Percentiles rank a stretch among this genome's conserved stretches.
phyloP scores from a whole-genome alignment of 1,140 invertebrate genomes.

The Steinernema khuongi region DNA sequence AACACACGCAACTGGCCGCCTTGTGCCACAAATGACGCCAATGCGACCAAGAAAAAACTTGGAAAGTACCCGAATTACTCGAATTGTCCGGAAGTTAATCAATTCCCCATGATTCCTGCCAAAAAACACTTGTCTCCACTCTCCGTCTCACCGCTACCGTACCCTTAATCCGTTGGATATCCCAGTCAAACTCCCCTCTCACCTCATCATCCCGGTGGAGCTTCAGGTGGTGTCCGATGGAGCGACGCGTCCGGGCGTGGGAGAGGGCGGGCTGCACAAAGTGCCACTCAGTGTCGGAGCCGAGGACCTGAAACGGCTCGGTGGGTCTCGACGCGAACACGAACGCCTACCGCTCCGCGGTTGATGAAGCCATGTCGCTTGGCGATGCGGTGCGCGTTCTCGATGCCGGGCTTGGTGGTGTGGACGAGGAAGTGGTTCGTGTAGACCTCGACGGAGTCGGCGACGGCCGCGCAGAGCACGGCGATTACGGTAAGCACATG shows the following conservation, averaged over 20 bases:
- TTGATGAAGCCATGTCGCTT: conserved; percentile 59
- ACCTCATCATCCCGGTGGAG: conserved; percentile 52
- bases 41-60: no score
- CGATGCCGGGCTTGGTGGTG: conserved; percentile 47
- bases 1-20: no score
- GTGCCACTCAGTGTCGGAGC: conserved; percentile 55
- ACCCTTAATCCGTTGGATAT: no score
- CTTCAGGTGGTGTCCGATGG: conserved; percentile 56
- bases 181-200: no score
- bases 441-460: conserved; percentile 44
- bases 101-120: no score
- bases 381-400: conserved; percentile 54
- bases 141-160: no score
- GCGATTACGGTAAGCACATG: conserved; percentile 9
- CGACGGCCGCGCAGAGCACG: conserved; percentile 5
- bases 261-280: conserved; percentile 57
- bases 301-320: conserved; percentile 48
- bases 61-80: no score
- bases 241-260: conserved; percentile 55
- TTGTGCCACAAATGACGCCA: no score
- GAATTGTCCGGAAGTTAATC: no score
- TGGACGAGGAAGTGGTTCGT: conserved; percentile 59
- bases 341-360: conserved; percentile 48
- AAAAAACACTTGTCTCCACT: no score
- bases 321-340: not conserved